Percentiles rank a stretch among this genome's conserved stretches.
These are phyloP conservation scores for Dryococelus australis DNA, from an alignment of 2,888 invertebrate species.

Conservation along the genomic window DNA sequence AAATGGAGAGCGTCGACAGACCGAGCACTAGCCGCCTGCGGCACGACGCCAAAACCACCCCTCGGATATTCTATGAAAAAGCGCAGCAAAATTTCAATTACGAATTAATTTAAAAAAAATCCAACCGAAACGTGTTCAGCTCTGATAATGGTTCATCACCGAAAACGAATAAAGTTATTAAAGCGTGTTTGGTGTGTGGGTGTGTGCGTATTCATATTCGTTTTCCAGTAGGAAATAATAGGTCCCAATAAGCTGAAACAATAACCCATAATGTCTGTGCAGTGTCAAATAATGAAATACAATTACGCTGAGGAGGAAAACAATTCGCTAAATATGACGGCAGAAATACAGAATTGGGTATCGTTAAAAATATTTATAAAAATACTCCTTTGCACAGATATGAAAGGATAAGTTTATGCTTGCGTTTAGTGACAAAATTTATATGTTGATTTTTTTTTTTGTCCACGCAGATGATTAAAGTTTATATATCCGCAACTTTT, in stretches of 20 bases:
- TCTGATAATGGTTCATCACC: slow-evolving; percentile 16
- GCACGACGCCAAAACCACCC: neutral
- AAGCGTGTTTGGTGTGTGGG: neutral
- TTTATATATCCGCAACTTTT: too few species aligned
- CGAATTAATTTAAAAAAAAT: neutral
- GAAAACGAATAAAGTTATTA: slow-evolving; percentile 16
- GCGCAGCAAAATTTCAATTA: neutral
- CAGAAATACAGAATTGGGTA: too few species aligned
- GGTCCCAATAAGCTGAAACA: neutral
- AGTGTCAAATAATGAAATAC: neutral
- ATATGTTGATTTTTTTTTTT: too few species aligned
- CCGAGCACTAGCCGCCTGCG: neutral
- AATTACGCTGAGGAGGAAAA: neutral
- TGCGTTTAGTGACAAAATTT: too few species aligned
- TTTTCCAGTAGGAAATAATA: neutral
- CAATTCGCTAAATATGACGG: too few species aligned
- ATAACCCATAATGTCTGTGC: neutral
- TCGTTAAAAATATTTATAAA: too few species aligned
- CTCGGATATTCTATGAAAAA: neutral
- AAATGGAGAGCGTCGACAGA: neutral
- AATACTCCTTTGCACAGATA: too few species aligned
- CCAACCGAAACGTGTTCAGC: neutral
- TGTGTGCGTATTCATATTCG: neutral
- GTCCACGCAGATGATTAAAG: too few species aligned
- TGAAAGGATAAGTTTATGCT: too few species aligned